Evolutionary conservation across 2,797 vertebrate species (phyloP).

Genomic region (Valencia hispanica): DNA sequence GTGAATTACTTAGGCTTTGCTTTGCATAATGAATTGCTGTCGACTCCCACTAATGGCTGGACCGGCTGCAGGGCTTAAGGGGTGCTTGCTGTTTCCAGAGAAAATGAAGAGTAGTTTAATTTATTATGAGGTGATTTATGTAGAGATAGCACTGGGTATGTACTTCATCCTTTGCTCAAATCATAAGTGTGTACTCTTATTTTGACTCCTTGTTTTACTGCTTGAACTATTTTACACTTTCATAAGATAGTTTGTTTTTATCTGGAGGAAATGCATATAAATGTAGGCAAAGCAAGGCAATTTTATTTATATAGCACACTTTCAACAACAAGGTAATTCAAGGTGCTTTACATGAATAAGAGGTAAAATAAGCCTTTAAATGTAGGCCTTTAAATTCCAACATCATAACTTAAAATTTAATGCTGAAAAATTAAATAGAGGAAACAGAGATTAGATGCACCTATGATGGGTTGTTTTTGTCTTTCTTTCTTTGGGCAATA

Average conservation of each 20-base stretch:
- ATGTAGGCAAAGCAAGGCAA: too few relatives aligned
- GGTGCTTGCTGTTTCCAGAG: constrained; percentile 31
- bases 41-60: constrained; percentile 37
- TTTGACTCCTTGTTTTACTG: not conserved
- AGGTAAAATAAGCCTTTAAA: too few relatives aligned
- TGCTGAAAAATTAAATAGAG: not conserved
- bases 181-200: not conserved
- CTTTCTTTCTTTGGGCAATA: constrained; percentile 23
- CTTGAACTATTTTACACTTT: constrained; percentile 1
- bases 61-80: constrained; percentile 29
- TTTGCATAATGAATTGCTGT: constrained; percentile 52
- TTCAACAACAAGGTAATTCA: too few relatives aligned
- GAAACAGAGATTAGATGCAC: not conserved
- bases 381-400: not conserved
- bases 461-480: not conserved
- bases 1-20: constrained; percentile 38
- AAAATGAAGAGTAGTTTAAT: constrained; percentile 30
- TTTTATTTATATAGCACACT: too few relatives aligned
- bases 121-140: constrained; percentile 38
- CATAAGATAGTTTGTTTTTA: not conserved
- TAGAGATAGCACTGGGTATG: constrained; percentile 9
- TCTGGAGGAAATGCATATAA: constrained; percentile 2
- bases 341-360: too few relatives aligned
- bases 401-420: not conserved
- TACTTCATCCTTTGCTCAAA: constrained; percentile 8